Base-by-base conservation (phyloP, 2,888 invertebrate genomes). In the Euzetes globulus region DNA sequence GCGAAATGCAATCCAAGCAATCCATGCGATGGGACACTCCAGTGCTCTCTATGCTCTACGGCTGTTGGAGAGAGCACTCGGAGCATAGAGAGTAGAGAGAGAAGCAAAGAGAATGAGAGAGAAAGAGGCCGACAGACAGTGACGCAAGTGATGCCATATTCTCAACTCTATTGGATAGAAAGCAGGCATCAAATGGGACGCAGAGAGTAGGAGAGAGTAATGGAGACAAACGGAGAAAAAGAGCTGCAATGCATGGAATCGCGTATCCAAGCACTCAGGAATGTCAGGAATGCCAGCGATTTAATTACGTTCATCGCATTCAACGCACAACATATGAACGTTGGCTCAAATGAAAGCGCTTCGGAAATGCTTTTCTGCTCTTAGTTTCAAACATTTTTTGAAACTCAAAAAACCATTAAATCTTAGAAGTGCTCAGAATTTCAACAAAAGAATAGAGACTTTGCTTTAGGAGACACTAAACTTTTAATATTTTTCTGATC, bases 281-380 rank as follows among this genome's bases (percentile, higher is more conserved):
- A 74, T 74, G 74, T 27, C n/a, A 73, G 65, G 72, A 74, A 74
- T 74, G 65, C 45, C 50, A 70, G 37, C 73, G 63, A 60, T 65
- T 55, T 73, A 73, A 55, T 73, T 58, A 60, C 60, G 45, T 58
- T 73, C 55, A 29, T 65, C 1, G 68, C 72, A 55, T 45, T 60
- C 72, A 72, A 72, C 50, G 58, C 13, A 41, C 15, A 70, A 27
- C 70, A 45, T 45, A 41, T 37, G 41, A 65, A 19, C 37, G 13
- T 65, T 29, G 37, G 29, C 17, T 65, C 22, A 9, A 41, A 17
- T 65, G 22, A 22, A 58, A 58, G 27, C 41, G 5, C 29, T 58
- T 27, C 15, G 27, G 13, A 58, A 58, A 58, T 58, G 27, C 58
- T 58, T 55, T 55, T 25, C 27, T 22, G 22, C 19, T 58, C 27